phyloP scores from a whole-genome alignment of 1,140 invertebrate genomes.

The Zeugodacus cucurbitae region DNA sequence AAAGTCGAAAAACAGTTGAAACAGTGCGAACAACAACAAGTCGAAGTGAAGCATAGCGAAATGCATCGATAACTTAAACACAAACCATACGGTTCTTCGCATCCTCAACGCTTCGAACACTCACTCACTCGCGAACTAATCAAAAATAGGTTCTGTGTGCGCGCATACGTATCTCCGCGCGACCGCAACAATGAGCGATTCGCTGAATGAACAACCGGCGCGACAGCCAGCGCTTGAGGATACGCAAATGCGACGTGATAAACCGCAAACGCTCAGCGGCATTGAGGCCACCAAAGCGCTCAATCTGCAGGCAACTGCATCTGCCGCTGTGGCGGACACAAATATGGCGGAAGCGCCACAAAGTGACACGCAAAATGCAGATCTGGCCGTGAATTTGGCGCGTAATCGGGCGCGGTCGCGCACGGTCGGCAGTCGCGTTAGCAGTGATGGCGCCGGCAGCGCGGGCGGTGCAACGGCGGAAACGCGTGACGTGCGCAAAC shows the following conservation, averaged over 20 bases:
- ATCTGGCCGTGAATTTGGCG: conserved; percentile 35
- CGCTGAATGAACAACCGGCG: neutral
- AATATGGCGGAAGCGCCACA: neutral
- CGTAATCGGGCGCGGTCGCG: conserved; percentile 47
- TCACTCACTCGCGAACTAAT: neutral
- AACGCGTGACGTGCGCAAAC: conserved; percentile 51
- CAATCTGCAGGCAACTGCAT: conserved; percentile 26
- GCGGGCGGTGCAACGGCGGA: neutral
- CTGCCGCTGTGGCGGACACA: neutral
- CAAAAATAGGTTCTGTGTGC: conserved; percentile 25
- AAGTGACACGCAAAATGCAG: neutral
- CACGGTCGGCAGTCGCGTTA: conserved; percentile 42
- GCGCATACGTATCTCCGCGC: neutral
- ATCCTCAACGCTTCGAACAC: neutral
- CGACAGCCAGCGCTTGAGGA: neutral
- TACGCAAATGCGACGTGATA: conserved; percentile 53
- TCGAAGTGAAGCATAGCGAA: neutral
- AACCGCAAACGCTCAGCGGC: conserved; percentile 57
- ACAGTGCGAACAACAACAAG: neutral
- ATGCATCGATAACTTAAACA: neutral
- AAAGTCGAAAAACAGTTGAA: neutral
- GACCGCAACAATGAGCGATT: conserved; percentile 13
- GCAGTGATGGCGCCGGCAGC: neutral
- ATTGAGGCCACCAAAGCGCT: conserved; percentile 44
- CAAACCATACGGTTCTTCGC: neutral